Conservation (phyloP, 2,113 vertebrate species). For the Spermophilus dauricus region DNA sequence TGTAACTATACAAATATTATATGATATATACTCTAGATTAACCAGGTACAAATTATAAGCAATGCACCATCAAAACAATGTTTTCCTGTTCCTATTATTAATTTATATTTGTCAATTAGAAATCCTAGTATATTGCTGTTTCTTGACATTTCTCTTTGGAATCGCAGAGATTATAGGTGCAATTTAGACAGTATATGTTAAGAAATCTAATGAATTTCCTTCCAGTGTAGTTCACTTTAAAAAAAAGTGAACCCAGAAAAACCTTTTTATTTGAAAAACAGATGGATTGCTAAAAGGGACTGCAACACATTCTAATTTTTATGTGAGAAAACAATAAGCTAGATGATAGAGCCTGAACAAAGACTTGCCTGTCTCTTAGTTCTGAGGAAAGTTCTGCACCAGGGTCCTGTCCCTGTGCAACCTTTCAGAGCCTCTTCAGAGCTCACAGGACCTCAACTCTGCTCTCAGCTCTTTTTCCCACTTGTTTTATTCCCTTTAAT, state of each 20-base stretch:
- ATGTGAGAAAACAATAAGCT: constrained; percentile 62
- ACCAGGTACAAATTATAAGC: background rate
- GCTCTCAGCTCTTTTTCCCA: background rate
- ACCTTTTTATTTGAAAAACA: constrained; percentile 66
- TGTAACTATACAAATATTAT: background rate
- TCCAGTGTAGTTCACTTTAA: constrained; percentile 38
- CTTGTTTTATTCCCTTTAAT: background rate
- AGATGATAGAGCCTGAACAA: constrained; percentile 63
- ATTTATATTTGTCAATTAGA: constrained; percentile 2
- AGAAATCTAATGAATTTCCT: constrained; percentile 39
- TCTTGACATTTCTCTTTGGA: constrained; percentile 20
- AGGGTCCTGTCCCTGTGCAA: constrained; percentile 29
- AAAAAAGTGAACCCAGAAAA: constrained; percentile 37
- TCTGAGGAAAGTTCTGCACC: constrained; percentile 1
- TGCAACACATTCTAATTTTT: constrained; percentile 59
- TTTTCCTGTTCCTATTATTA: background rate
- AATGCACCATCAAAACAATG: background rate
- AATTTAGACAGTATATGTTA: constrained; percentile 51
- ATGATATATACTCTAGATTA: background rate
- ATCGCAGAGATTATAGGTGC: background rate
- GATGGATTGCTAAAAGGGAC: constrained; percentile 34
- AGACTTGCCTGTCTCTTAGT: background rate
- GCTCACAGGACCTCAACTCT: background rate
- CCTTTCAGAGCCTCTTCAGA: background rate
- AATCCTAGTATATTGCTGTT: background rate